Percentiles rank a stretch among this genome's conserved stretches.
Evolutionary conservation across 2,888 invertebrate species (phyloP).

Genomic region (Allolobophora icterica): DNA sequence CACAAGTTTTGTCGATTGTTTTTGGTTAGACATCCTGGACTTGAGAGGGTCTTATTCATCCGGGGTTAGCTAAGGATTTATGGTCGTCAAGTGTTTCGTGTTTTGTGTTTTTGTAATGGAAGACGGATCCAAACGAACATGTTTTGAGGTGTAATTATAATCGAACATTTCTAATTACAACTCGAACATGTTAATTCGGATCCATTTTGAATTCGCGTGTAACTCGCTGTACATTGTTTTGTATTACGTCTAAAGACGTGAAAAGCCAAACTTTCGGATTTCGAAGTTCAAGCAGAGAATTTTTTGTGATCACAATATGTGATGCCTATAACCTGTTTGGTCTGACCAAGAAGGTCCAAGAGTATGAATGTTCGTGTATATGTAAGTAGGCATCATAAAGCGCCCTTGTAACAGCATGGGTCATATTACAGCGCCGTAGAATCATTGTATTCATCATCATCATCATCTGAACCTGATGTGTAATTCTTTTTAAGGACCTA

Average conservation of each 20-base stretch:
- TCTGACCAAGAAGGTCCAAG: background rate
- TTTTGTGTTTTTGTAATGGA: background rate
- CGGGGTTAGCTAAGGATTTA: background rate
- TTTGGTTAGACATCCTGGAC: constrained; percentile 21
- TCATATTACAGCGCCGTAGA: no score
- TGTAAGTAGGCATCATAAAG: no score
- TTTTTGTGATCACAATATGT: background rate
- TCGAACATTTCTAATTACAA: no score
- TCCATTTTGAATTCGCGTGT: no score
- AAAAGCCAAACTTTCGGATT: background rate
- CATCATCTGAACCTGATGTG: no score
- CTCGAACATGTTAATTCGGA: no score
- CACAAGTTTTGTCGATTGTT: background rate
- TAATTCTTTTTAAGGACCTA: background rate
- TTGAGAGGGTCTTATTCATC: background rate
- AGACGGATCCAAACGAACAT: background rate
- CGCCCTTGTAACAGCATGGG: no score
- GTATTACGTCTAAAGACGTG: background rate
- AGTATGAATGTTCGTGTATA: background rate
- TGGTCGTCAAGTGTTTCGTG: background rate
- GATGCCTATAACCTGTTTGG: no score
- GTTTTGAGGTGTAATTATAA: no score
- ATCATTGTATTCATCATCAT: no score
- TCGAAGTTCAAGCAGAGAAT: background rate
- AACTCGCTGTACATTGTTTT: no score